phyloP scores from a whole-genome alignment of 1,140 invertebrate genomes.

The Dreissena polymorpha region DNA sequence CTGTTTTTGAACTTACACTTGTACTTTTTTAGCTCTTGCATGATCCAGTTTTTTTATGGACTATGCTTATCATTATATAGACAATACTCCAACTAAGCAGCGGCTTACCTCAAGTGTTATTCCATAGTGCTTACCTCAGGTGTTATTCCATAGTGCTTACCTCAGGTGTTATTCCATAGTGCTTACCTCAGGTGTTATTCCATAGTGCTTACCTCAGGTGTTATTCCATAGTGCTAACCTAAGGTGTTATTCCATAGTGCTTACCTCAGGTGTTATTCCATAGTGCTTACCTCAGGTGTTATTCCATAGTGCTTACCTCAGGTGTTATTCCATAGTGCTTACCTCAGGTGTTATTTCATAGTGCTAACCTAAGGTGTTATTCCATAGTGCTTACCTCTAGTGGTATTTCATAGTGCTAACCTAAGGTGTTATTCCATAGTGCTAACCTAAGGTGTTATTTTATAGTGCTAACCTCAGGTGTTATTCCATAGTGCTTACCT shows the following conservation, averaged over 20 bases:
- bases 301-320: conserved; percentile 85
- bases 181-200: conserved; percentile 84
- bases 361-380: conserved; percentile 83
- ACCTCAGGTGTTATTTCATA: conserved; percentile 86
- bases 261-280: conserved; percentile 85
- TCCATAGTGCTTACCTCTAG: too few relatives aligned
- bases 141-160: conserved; percentile 86
- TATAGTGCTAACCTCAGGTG: too few relatives aligned
- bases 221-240: conserved; percentile 85
- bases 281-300: conserved; percentile 82
- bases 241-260: conserved; percentile 86
- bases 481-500: conserved; percentile 85
- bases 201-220: conserved; percentile 83
- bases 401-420: too few relatives aligned
- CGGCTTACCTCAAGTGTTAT: conserved; percentile 81
- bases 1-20: too few relatives aligned
- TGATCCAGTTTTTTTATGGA: too few relatives aligned
- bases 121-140: conserved; percentile 84
- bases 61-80: too few relatives aligned
- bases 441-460: too few relatives aligned
- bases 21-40: too few relatives aligned
- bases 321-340: conserved; percentile 87
- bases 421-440: conserved; percentile 85
- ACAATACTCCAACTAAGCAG: too few relatives aligned
- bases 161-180: conserved; percentile 85